These are phyloP conservation scores for Leptinotarsa juncta DNA, from an alignment of 2,888 invertebrate genomes.

Conservation along the genomic window DNA sequence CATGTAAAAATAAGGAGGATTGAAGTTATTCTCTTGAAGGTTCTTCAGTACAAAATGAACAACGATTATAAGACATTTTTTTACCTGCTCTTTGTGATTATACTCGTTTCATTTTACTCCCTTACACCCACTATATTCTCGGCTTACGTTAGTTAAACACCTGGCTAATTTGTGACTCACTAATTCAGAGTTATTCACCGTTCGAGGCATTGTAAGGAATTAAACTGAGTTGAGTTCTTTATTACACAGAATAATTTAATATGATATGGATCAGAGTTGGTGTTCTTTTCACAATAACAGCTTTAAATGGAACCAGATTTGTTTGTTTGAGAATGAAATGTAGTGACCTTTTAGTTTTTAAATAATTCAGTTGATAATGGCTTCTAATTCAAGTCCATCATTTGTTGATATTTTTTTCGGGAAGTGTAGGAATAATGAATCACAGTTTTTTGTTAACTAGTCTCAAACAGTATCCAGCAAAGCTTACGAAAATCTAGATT, in stretches of 20 bases:
- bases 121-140: conserved; percentile 56
- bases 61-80: conserved; percentile 31
- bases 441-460: too few relatives aligned
- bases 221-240: conserved; percentile 20
- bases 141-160: conserved; percentile 57
- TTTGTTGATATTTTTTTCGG: too few relatives aligned
- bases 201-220: conserved; percentile 25
- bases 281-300: neutral
- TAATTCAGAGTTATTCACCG: conserved; percentile 38
- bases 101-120: conserved; percentile 40
- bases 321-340: too few relatives aligned
- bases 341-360: too few relatives aligned
- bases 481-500: too few relatives aligned
- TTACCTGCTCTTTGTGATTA: conserved; percentile 48
- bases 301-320: neutral
- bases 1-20: conserved; percentile 5
- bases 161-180: conserved; percentile 60
- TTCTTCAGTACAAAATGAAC: conserved; percentile 28
- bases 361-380: too few relatives aligned
- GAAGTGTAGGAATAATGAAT: too few relatives aligned
- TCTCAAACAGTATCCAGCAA: too few relatives aligned
- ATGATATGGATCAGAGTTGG: conserved; percentile 3
- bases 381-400: too few relatives aligned
- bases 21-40: conserved; percentile 14
- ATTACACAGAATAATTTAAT: neutral